Evolutionary conservation across 2,888 invertebrate genomes (phyloP), one percentile per base, ranked within the genome.

Genomic region (Mallateleia sp.): DNA sequence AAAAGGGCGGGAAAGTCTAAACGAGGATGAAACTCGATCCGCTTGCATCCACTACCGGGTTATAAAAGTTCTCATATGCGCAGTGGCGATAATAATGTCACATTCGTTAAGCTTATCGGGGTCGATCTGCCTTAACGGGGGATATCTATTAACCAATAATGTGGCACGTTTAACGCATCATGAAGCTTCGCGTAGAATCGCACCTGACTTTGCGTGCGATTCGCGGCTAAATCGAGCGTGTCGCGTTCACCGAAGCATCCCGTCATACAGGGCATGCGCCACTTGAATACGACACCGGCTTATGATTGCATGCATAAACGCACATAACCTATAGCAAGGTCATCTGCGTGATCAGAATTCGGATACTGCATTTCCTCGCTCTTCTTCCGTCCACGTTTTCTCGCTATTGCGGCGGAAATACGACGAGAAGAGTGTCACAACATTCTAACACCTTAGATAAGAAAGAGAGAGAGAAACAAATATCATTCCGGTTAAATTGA

Each of bases 61-160:
- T 52, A 25, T 66, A 75, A 71, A 79, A 66, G 82, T 81, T 60
- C 90, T 89, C 88, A 89, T 89, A 85, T 69, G 91, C 89, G 79
- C 25, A 67, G 47, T 58, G 85, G 89, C 90, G 90, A 92, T 93
- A 93, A 93, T 92, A 91, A 93, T 93, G 94, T 93, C 93, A 93
- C 92, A 93, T 93, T 94, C 93, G 94, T 94, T 94, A 93, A 93
- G 89, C 92, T 93, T 91, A 94, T 93, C 93, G 92, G 90, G 92
- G 92, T 92, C 93, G 91, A 92, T 92, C 91, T 91, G 92, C 91
- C 87, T 66, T 64, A 72, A 83, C 79, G 56, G 72, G 88, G 83
- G 83, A 83, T 83, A 74, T 52, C 83, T 78, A 80, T 88, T 88
- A 85, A 52, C 67, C 64, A 88, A 86, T 86, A 82, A 77, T 24